phyloP scores from a whole-genome alignment of 64 coral and sea anemone species.

The Actinia tenebrosa region DNA sequence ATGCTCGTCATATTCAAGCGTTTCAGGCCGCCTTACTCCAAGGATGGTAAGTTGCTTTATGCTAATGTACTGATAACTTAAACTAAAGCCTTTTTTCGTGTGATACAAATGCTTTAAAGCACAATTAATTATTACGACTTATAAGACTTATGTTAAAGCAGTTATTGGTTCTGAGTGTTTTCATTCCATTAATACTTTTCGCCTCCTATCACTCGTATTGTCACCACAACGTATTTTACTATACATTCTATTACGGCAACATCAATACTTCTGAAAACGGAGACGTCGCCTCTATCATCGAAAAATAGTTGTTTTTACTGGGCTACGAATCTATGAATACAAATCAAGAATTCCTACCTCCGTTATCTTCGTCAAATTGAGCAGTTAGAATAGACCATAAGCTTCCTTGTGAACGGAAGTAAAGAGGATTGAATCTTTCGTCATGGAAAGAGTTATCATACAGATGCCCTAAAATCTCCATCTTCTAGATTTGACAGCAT shows the following conservation, averaged over 20 bases:
- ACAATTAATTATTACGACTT: not conserved
- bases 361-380: not conserved
- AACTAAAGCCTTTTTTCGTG: not conserved
- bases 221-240: not conserved
- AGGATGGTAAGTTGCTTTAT: not conserved
- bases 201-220: not conserved
- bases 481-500: not conserved
- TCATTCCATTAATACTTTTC: not conserved
- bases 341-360: not conserved
- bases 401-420: constrained; percentile 22
- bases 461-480: not conserved
- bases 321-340: too few species aligned
- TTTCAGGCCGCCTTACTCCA: too few species aligned
- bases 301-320: not conserved
- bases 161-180: not conserved
- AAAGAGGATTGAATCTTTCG: constrained; percentile 18
- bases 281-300: not conserved
- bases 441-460: not conserved
- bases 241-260: not conserved
- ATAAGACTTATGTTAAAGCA: not conserved
- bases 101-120: not conserved
- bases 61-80: not conserved
- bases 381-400: constrained; percentile 15
- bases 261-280: not conserved
- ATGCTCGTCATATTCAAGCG: not conserved